Evolutionary conservation across 2,888 invertebrate species (phyloP), one percentile per base, ranked within the genome.

Genomic region (Aproaerema taeniolella): DNA sequence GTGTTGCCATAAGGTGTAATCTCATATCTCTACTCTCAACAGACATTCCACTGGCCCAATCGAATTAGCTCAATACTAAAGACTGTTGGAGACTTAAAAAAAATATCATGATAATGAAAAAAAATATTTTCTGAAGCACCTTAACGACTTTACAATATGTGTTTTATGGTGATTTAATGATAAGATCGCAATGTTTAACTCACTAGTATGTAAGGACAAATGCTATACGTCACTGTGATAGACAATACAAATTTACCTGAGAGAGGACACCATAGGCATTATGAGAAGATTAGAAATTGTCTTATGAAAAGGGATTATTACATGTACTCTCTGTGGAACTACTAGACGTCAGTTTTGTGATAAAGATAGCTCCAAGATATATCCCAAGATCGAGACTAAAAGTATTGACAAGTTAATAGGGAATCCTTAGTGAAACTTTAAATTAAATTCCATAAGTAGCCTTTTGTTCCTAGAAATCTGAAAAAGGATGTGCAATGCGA

Each of bases 131-230:
- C 82, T 77, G 80, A 83, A 66, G 65, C 76, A 82, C 75, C 78
- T 79, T 78, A 63, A 76, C 67, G 65, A 79, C 73, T 78, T 74
- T 79, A 79, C 71, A 71, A 75, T 67, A 75, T 67, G 69, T 79
- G 77, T 82, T 78, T 75, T 72, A 73, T 70, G 81, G 80, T 81
- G 83, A 78, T 77, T 72, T 82, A 78, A 72, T 75, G 60, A 72
- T 83, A 82, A 83, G 76, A 83, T 75, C 79, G 71, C 75, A 75
- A 75, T 67, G 69, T 72, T 69, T 72, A 76, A 85, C 79, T 85
- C 85, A 78, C 75, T 85, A 86, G 85, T 75, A 78, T 82, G 72
- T 86, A 85, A 85, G 85, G 77, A 85, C 77, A 82, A 82, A 85
- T 82, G 82, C 83, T 80, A 83, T 83, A 80, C 68, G 74, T 70